Percentiles rank a stretch among this genome's conserved stretches.
phyloP scores from a whole-genome alignment of 2,113 vertebrate genomes.

The Macrotis lagotis region DNA sequence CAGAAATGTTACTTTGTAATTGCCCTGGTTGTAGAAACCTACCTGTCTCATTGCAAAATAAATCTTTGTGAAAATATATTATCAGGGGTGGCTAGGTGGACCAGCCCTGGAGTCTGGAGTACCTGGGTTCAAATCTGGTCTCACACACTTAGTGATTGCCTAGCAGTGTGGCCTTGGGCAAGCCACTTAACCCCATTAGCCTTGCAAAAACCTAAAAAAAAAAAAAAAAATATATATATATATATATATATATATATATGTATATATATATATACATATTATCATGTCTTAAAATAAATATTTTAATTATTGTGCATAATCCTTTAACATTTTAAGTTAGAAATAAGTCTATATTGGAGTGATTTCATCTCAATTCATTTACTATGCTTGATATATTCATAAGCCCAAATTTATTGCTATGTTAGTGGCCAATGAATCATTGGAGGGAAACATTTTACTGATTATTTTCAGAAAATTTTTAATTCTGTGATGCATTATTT shows the following conservation, averaged over 20 bases:
- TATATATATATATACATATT: no score
- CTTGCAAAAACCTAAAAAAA: no score
- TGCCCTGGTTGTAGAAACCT: slow-evolving; percentile 30
- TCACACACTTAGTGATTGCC: no score
- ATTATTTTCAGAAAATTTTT: slow-evolving; percentile 30
- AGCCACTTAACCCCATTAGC: no score
- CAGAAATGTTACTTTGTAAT: slow-evolving; percentile 8
- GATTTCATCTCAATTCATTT: not conserved
- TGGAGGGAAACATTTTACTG: slow-evolving; percentile 18
- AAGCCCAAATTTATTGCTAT: not conserved
- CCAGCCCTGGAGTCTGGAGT: no score
- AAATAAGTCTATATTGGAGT: slow-evolving; percentile 13
- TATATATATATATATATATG: no score
- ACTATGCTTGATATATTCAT: slow-evolving; percentile 22
- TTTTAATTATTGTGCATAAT: slow-evolving; percentile 12
- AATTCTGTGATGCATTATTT: slow-evolving; percentile 28
- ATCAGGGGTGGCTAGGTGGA: no score
- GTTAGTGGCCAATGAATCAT: not conserved
- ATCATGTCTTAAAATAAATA: not conserved
- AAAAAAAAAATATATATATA: no score
- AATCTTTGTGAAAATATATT: not conserved
- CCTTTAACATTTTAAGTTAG: slow-evolving; percentile 12
- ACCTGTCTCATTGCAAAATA: not conserved
- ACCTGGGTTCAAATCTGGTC: no score
- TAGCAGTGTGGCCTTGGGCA: no score